A percentile compares a stretch with the other conserved stretches of the same genome.
Conservation (phyloP, 2,113 vertebrate genomes). For the Okapia johnstoni region DNA sequence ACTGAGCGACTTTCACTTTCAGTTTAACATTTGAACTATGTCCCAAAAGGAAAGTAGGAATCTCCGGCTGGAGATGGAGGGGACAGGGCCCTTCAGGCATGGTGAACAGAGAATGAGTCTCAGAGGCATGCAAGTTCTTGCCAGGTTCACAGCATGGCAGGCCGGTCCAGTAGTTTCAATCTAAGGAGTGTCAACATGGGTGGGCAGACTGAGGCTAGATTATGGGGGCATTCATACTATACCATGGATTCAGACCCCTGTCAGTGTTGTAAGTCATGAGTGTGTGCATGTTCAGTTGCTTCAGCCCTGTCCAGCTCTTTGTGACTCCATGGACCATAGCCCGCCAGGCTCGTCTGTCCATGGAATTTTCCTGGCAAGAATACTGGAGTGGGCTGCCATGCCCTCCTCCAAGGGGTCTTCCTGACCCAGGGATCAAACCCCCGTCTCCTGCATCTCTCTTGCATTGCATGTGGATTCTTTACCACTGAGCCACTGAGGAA, state of each 20-base stretch:
- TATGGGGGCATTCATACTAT: not conserved
- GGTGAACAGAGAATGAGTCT: not conserved
- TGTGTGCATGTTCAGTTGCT: not conserved
- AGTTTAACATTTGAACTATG: not conserved
- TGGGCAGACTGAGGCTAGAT: not conserved
- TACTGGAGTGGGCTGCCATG: not conserved
- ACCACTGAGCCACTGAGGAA: not conserved
- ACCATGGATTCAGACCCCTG: not conserved
- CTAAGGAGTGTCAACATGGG: not conserved
- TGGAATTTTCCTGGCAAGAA: not conserved
- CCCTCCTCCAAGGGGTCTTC: not conserved
- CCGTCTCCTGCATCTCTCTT: not conserved
- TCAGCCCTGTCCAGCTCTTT: not conserved
- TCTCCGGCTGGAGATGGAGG: not conserved
- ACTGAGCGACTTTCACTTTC: not conserved
- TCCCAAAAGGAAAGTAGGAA: not conserved
- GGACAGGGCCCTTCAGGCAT: not conserved
- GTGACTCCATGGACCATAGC: not conserved
- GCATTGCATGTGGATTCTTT: not conserved
- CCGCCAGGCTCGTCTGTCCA: not conserved
- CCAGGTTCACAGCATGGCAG: not conserved
- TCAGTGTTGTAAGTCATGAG: not conserved
- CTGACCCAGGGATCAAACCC: not conserved
- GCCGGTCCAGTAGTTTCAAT: not conserved
- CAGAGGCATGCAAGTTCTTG: not conserved